phyloP scores from a whole-genome alignment of 2,888 invertebrate species.

The Neoascia interrupta region DNA sequence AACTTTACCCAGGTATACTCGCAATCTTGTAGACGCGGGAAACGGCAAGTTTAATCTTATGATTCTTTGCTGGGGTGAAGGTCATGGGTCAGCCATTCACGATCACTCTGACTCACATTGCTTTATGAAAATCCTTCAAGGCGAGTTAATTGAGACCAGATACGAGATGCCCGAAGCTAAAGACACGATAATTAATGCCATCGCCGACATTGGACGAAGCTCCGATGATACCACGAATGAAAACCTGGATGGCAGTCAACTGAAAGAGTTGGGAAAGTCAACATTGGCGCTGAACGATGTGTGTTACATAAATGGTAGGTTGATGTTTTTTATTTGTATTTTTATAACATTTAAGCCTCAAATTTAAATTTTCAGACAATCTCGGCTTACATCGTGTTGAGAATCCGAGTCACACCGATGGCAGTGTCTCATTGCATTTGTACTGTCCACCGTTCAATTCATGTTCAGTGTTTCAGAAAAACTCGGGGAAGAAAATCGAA shows the following conservation, averaged over 20 bases:
- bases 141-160: constrained; percentile 89
- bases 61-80: constrained; percentile 98
- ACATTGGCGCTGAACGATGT: constrained; percentile 88
- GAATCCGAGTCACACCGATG: constrained; percentile 93
- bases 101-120: constrained; percentile 98
- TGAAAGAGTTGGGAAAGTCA: constrained; percentile 85
- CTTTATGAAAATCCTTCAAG: constrained; percentile 96
- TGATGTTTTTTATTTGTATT: too few relatives aligned
- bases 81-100: constrained; percentile 96
- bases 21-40: constrained; percentile 96
- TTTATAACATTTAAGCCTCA: too few relatives aligned
- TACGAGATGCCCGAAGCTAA: constrained; percentile 73
- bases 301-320: constrained; percentile 98
- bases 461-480: constrained; percentile 95
- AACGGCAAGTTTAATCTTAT: constrained; percentile 99
- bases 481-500: constrained; percentile 88
- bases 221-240: constrained; percentile 66
- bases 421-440: constrained; percentile 94
- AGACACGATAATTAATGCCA: constrained; percentile 25
- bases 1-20: constrained; percentile 96
- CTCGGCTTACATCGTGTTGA: constrained; percentile 97
- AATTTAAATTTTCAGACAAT: constrained; percentile 86
- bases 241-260: constrained; percentile 79
- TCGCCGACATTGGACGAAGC: constrained; percentile 69
- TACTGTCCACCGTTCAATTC: constrained; percentile 95